A percentile compares a stretch with the other conserved stretches of the same genome.
Conservation (phyloP, 2,888 invertebrate genomes). For the Acleris sparsana region DNA sequence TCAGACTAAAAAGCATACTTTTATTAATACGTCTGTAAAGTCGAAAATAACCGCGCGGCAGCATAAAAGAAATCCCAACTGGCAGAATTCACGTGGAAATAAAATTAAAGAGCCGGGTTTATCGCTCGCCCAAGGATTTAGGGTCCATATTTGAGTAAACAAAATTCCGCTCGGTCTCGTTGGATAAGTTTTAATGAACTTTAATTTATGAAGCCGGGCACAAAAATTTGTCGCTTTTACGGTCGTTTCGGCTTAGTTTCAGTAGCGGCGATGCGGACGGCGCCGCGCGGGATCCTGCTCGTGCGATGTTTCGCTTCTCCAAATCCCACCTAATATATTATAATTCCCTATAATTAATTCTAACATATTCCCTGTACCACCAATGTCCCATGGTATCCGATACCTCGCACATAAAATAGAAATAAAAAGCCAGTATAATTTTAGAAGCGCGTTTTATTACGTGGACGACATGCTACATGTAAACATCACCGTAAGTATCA, state of each 20-base stretch:
- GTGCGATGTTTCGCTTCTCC: slow-evolving; percentile 64
- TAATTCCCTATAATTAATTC: slow-evolving; percentile 53
- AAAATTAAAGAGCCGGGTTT: slow-evolving; percentile 51
- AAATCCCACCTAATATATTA: slow-evolving; percentile 51
- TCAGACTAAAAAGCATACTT: slow-evolving; percentile 48
- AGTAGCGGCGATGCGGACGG: slow-evolving; percentile 60
- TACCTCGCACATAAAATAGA: slow-evolving; percentile 31
- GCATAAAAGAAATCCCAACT: slow-evolving; percentile 58
- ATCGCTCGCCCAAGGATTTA: slow-evolving; percentile 51
- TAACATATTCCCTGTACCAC: slow-evolving; percentile 49
- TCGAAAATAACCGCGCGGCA: slow-evolving; percentile 57
- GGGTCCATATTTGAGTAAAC: slow-evolving; percentile 61
- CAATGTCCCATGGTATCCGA: slow-evolving; percentile 26
- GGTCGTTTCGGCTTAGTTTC: slow-evolving; percentile 60
- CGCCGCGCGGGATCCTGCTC: slow-evolving; percentile 51
- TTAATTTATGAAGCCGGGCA: slow-evolving; percentile 67
- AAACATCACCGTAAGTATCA: slow-evolving; percentile 32
- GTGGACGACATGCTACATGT: slow-evolving; percentile 34
- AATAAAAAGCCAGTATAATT: slow-evolving; percentile 29
- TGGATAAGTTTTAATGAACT: slow-evolving; percentile 71
- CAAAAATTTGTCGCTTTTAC: slow-evolving; percentile 74
- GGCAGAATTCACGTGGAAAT: slow-evolving; percentile 57
- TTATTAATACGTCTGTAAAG: slow-evolving; percentile 55
- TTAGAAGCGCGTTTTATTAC: slow-evolving; percentile 34
- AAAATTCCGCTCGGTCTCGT: slow-evolving; percentile 51